Percentiles rank a stretch among this genome's conserved stretches.
Conservation (phyloP, 35 echinoderm and acorn worm species). For the Ptychodera flava region DNA sequence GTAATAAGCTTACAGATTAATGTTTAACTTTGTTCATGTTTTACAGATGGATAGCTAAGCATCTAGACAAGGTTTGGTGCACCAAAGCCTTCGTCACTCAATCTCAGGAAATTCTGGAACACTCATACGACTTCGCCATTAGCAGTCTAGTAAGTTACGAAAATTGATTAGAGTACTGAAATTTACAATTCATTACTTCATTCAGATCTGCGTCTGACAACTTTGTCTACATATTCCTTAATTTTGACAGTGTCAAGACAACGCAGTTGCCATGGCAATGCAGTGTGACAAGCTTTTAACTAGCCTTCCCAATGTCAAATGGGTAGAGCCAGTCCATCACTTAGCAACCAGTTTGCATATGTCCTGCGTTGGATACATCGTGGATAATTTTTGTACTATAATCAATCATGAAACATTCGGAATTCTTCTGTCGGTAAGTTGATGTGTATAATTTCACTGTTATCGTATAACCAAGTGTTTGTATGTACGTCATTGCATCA, state of each 20-base stretch:
- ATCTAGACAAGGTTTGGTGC: constrained; percentile 24
- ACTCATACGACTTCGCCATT: constrained; percentile 22
- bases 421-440: neutral
- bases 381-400: constrained; percentile 11
- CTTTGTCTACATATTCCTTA: too few species aligned
- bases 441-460: too few species aligned
- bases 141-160: constrained; percentile 35
- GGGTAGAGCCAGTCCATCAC: constrained; percentile 12
- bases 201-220: too few species aligned
- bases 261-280: constrained; percentile 15
- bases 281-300: constrained; percentile 35
- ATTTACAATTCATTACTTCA: too few species aligned
- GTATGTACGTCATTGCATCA: too few species aligned
- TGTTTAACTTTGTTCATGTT: neutral
- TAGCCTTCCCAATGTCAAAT: constrained; percentile 32
- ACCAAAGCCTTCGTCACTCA: constrained; percentile 30
- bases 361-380: constrained; percentile 20
- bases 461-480: too few species aligned
- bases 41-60: constrained; percentile 44
- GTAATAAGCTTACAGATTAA: neutral
- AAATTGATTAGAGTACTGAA: too few species aligned
- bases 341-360: constrained; percentile 9
- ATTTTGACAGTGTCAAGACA: constrained; percentile 13
- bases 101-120: constrained; percentile 14
- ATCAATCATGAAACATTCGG: neutral